phyloP scores from a whole-genome alignment of 2,888 invertebrate species.

The Torymus auratus region DNA sequence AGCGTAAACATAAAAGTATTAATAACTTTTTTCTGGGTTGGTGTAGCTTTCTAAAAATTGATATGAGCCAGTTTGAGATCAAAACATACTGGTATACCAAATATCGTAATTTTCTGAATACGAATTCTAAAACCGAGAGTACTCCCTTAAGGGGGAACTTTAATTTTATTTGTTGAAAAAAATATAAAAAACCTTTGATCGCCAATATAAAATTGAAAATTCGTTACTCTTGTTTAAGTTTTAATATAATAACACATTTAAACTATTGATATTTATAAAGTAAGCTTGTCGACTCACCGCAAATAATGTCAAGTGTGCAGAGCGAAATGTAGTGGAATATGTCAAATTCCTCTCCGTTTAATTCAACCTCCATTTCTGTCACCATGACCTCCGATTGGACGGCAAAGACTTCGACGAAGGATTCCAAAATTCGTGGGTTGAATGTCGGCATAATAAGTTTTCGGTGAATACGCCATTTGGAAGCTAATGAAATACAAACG shows the following conservation, averaged over 20 bases:
- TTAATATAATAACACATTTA: background rate
- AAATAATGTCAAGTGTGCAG: slow-evolving; percentile 66
- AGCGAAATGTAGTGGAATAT: slow-evolving; percentile 63
- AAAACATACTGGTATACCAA: too few species aligned
- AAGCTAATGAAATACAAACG: slow-evolving; percentile 53
- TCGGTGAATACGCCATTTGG: slow-evolving; percentile 66
- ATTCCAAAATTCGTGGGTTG: slow-evolving; percentile 64
- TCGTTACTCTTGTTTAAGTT: too few species aligned
- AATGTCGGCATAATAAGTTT: slow-evolving; percentile 67
- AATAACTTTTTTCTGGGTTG: too few species aligned
- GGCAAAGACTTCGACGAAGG: slow-evolving; percentile 65
- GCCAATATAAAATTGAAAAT: too few species aligned
- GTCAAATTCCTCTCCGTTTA: slow-evolving; percentile 63
- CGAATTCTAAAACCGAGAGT: too few species aligned
- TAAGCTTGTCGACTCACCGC: slow-evolving; percentile 59
- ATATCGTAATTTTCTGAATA: too few species aligned
- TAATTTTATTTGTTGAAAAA: too few species aligned
- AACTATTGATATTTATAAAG: background rate
- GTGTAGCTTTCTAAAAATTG: too few species aligned
- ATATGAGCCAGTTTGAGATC: too few species aligned
- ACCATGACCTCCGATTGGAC: slow-evolving; percentile 63
- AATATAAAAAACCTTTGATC: too few species aligned
- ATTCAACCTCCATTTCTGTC: slow-evolving; percentile 62
- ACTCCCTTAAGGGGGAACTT: too few species aligned
- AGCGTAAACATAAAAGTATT: too few species aligned